These are phyloP conservation scores for Nycticorax nycticorax DNA, from an alignment of 2,113 vertebrate species.

Conservation along the genomic window DNA sequence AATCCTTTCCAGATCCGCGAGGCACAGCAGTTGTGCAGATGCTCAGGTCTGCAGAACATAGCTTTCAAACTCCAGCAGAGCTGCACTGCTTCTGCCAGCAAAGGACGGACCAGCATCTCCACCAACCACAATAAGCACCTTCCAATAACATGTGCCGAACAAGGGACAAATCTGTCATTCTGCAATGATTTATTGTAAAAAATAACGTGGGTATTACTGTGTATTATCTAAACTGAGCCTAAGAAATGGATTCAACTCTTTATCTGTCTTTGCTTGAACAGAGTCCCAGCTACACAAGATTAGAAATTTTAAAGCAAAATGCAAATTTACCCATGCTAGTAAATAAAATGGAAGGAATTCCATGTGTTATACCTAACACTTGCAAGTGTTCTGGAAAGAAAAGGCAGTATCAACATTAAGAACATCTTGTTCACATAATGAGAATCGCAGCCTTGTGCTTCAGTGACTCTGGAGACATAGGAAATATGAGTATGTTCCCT, in stretches of 20 bases:
- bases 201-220: not conserved
- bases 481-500: constrained; percentile 14
- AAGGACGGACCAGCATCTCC: not conserved
- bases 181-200: not conserved
- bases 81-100: not conserved
- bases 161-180: not conserved
- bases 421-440: constrained; percentile 43
- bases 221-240: not conserved
- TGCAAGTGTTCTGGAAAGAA: not conserved
- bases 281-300: not conserved
- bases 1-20: not conserved
- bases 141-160: not conserved
- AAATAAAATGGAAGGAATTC: not conserved
- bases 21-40: not conserved
- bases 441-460: constrained; percentile 11
- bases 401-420: not conserved
- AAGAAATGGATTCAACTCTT: not conserved
- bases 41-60: not conserved
- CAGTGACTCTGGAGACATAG: constrained; percentile 8
- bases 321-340: not conserved
- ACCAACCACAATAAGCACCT: not conserved
- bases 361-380: not conserved
- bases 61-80: not conserved
- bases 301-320: not conserved
- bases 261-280: not conserved